Base-by-base conservation (phyloP, 2,888 invertebrate genomes). In the Hyposoter dolosus region DNA sequence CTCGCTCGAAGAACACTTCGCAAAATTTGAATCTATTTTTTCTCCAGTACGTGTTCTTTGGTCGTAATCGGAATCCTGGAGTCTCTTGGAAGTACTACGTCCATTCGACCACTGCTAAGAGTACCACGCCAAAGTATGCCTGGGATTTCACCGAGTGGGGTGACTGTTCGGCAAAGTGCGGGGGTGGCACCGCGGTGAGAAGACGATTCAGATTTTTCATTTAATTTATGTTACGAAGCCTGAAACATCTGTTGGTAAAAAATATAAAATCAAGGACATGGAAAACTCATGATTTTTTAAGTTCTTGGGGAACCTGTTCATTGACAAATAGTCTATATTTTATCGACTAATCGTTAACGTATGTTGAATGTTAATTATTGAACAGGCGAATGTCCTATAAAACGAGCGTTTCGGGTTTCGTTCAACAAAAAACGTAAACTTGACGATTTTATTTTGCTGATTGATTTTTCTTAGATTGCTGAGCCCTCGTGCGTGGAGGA, bases 131-230 rank as follows among this genome's bases (percentile, higher is more conserved):
- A 0, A 95, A 95, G 88, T 97, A 96, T 94, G 93, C 95, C 65
- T 98, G 98, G 97, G 96, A 96, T 71, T 95, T 97, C 89, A 95
- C 96, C 23, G 97, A 97, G 88, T 98, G 98, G 98, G 96, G 97
- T 6, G 95, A 96, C 19, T 98, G 98, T 93, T 96, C 95, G 60
- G 95, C 95, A 0, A 95, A 96, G 19, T 98, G 98, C 94, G 98
- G 98, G 10, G 96, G 96, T 85, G 98, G 98, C 65, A 95, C 95
- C 84, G 96, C 96, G 94, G 93, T 93, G 82, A 94, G 69, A 84
- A 35, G 15, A 53, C 35, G 40, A 19, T 43, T 66, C 0, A 40
- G 32, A 7, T 9, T 69, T 72, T 32, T 19, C 40, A 63, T 19
- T 47, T 0, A n/a, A 17, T 53, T 32, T 17, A 32, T 3, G 9